phyloP scores from a whole-genome alignment of 1,140 invertebrate genomes.

The Drosophila lacteicornis region DNA sequence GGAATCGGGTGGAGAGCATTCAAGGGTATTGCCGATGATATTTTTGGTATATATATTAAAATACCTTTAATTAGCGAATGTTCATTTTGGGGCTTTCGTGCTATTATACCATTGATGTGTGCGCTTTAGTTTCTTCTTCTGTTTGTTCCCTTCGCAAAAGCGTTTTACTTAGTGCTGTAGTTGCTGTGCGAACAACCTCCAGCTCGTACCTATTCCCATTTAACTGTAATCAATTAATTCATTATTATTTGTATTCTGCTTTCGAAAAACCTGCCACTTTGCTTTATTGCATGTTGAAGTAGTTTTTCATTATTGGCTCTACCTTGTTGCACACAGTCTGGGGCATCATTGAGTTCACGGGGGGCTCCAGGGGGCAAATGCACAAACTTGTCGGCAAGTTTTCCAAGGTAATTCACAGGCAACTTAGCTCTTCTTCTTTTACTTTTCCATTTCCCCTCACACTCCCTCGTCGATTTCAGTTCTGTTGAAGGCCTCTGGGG shows the following conservation, averaged over 20 bases:
- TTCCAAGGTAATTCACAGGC: slow-evolving; percentile 62
- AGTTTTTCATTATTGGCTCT: slow-evolving; percentile 74
- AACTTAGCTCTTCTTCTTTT: slow-evolving; percentile 48
- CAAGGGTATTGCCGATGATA: slow-evolving; percentile 33
- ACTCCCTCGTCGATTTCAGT: slow-evolving; percentile 43
- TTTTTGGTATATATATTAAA: slow-evolving; percentile 46
- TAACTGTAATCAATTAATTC: slow-evolving; percentile 82
- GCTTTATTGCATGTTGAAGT: slow-evolving; percentile 80
- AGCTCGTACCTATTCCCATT: slow-evolving; percentile 40
- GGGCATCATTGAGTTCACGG: slow-evolving; percentile 17
- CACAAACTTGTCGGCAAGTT: slow-evolving; percentile 74
- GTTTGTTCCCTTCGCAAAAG: slow-evolving; percentile 18
- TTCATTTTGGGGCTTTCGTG: slow-evolving; percentile 43
- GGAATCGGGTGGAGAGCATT: slow-evolving; percentile 1
- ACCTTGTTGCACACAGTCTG: slow-evolving; percentile 59
- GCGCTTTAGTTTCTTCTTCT: slow-evolving; percentile 31
- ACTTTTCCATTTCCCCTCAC: slow-evolving; percentile 10
- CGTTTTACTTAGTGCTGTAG: slow-evolving; percentile 44
- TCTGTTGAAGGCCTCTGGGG: slow-evolving; percentile 60
- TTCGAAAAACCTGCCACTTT: slow-evolving; percentile 75
- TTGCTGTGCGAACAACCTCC: slow-evolving; percentile 20
- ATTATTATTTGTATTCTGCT: slow-evolving; percentile 77
- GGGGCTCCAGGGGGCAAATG: slow-evolving; percentile 39
- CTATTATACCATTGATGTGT: slow-evolving; percentile 56
- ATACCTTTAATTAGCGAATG: slow-evolving; percentile 60